Percentiles rank a stretch among this genome's conserved stretches.
Evolutionary conservation across 2,888 invertebrate species (phyloP).

Genomic region (Flexamia atlantica): DNA sequence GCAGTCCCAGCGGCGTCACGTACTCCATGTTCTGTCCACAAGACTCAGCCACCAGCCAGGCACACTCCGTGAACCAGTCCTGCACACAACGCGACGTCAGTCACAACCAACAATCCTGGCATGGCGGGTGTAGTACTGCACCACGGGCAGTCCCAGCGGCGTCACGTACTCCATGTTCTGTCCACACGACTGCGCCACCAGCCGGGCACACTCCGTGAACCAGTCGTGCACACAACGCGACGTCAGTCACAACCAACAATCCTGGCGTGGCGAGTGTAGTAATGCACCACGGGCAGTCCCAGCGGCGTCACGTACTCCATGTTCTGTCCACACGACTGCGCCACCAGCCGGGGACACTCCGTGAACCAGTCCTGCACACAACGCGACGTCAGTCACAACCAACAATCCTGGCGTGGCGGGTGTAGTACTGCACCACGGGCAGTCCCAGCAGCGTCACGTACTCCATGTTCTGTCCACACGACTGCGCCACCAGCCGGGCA

Average conservation of each 20-base stretch:
- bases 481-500: slow-evolving; percentile 86
- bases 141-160: slow-evolving; percentile 95
- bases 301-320: slow-evolving; percentile 98
- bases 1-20: slow-evolving; percentile 96
- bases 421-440: slow-evolving; percentile 96
- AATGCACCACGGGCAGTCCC: slow-evolving; percentile 96
- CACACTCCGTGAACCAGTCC: slow-evolving; percentile 97
- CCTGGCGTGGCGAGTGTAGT: slow-evolving; percentile 78
- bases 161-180: slow-evolving; percentile 96
- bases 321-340: slow-evolving; percentile 84
- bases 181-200: slow-evolving; percentile 85
- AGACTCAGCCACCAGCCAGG: slow-evolving; percentile 85
- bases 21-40: slow-evolving; percentile 92
- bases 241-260: slow-evolving; percentile 53
- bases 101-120: slow-evolving; percentile 61
- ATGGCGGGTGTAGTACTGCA: slow-evolving; percentile 88
- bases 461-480: slow-evolving; percentile 88
- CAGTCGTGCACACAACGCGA: slow-evolving; percentile 82
- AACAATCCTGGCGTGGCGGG: slow-evolving; percentile 61
- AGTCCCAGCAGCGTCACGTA: slow-evolving; percentile 98
- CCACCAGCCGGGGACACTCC: slow-evolving; percentile 89
- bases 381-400: slow-evolving; percentile 29
- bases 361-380: slow-evolving; percentile 92
- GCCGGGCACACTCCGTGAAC: slow-evolving; percentile 93
- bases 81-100: slow-evolving; percentile 73